Conservation (phyloP, 2,888 invertebrate species). For the Rosalia funebris region DNA sequence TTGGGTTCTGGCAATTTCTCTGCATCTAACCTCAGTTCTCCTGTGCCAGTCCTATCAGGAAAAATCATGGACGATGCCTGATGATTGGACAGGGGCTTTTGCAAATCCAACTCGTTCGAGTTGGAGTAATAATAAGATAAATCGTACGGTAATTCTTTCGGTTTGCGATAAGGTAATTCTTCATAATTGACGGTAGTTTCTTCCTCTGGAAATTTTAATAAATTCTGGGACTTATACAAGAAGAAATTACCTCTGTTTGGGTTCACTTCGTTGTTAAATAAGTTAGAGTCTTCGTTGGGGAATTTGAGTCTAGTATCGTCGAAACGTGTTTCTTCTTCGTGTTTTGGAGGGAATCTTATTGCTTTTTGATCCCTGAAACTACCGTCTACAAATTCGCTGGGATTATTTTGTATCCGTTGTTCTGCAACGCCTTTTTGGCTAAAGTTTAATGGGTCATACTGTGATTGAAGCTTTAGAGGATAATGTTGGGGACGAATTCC, state of each 20-base stretch:
- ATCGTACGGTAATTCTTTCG: slow-evolving; percentile 27
- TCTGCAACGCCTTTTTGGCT: slow-evolving; percentile 32
- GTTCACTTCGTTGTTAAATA: not conserved
- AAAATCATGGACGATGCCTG: slow-evolving; percentile 62
- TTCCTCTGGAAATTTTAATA: slow-evolving; percentile 42
- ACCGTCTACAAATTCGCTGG: slow-evolving; percentile 28
- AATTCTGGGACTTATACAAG: slow-evolving; percentile 2
- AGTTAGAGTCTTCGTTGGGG: not conserved
- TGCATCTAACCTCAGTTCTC: slow-evolving; percentile 65
- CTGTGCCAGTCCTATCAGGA: slow-evolving; percentile 68
- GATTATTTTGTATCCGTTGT: slow-evolving; percentile 44
- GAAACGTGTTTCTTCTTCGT: slow-evolving; percentile 28
- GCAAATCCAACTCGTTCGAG: slow-evolving; percentile 50
- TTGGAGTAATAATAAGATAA: slow-evolving; percentile 33
- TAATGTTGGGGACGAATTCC: slow-evolving; percentile 62
- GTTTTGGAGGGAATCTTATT: slow-evolving; percentile 33
- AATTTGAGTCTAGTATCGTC: slow-evolving; percentile 6
- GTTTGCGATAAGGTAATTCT: not conserved
- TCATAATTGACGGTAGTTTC: not conserved
- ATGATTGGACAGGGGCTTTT: slow-evolving; percentile 54
- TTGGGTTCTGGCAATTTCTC: too few relatives aligned
- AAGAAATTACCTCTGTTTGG: not conserved
- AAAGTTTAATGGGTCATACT: not conserved
- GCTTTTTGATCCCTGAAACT: slow-evolving; percentile 26
- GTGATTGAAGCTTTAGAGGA: slow-evolving; percentile 36